phyloP scores from a whole-genome alignment of 2,113 vertebrate genomes.

The Hemibagrus wyckioides region DNA sequence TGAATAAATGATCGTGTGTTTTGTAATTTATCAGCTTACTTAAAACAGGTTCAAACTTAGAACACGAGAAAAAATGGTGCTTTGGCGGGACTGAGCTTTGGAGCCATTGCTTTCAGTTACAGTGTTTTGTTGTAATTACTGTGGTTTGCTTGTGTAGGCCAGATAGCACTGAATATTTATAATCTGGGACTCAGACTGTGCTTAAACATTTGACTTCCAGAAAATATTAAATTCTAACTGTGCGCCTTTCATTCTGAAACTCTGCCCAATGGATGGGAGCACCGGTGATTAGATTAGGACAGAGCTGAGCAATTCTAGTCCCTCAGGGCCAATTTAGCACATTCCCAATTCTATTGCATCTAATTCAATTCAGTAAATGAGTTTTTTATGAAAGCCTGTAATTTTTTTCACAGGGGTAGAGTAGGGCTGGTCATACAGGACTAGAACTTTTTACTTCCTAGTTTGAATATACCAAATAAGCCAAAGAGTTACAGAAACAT shows the following conservation, averaged over 20 bases:
- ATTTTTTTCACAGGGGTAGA: background rate
- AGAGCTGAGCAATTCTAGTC: slow-evolving; percentile 19
- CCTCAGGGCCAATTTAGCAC: slow-evolving; percentile 13
- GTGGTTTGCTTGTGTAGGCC: background rate
- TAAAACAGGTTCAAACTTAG: background rate
- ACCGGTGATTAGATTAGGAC: slow-evolving; percentile 13
- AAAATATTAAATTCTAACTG: slow-evolving; percentile 12
- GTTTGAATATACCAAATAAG: background rate
- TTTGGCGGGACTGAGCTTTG: background rate
- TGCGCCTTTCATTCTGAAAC: background rate
- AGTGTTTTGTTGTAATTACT: background rate
- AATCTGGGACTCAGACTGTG: background rate
- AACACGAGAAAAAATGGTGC: background rate
- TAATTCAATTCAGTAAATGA: slow-evolving; percentile 34
- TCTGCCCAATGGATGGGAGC: slow-evolving; percentile 7
- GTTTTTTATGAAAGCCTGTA: background rate
- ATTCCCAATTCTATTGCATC: background rate
- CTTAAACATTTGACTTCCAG: background rate
- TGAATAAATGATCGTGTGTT: background rate
- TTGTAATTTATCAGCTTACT: background rate
- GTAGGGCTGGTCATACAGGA: background rate
- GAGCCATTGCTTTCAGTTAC: background rate
- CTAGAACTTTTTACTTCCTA: background rate
- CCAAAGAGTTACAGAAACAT: background rate
- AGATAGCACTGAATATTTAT: background rate